Base-by-base conservation (phyloP, 2,888 invertebrate genomes). In the Drosophila acutilabella region DNA sequence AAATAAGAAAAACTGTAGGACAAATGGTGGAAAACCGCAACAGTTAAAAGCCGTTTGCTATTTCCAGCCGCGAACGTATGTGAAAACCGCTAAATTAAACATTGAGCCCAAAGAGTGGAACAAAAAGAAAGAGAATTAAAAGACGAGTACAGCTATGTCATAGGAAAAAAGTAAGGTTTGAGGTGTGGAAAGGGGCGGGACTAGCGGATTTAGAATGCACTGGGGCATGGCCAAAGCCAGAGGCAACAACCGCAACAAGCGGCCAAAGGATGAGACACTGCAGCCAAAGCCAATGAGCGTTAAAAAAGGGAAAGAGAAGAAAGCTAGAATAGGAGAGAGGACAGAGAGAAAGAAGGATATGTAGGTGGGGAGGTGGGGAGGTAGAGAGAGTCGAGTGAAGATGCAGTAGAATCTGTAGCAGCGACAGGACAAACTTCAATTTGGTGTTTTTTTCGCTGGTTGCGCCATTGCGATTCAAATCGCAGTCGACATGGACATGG, bases 381-480 rank as follows among this genome's bases (percentile, higher is more conserved):
- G 0, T 41, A 14, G 18, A 14, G 42, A 6, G 38, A 45, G 18
- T 16, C 14, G 30, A 33, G 23, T 7, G 45, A 45, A 62, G 53
- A 36, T 41, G 57, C 47, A 52, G 16, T 60, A 42, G 75, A 77
- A 64, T 64, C 68, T 52, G 66, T 60, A 60, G 67, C 68, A 57
- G 71, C 76, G 71, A 74, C 53, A 65, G 72, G 44, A 48, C 72
- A 73, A 83, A 83, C 83, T 87, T 84, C 83, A 84, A 87, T 83
- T 83, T 84, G 85, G 83, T 30, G 30, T 81, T 73, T 73, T 73
- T 73, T 77, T 67, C 64, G 65, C 64, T 64, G 67, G 60, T 23
- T 66, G 64, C 71, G 67, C 71, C 71, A 78, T 74, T 84, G 87
- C 81, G 88, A 87, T 83, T 83, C 85, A 87, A 83, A 83, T 83